Evolutionary conservation across 2,797 vertebrate species (phyloP), one percentile per base, ranked within the genome.

Genomic region (Gadopsis bispinosus): DNA sequence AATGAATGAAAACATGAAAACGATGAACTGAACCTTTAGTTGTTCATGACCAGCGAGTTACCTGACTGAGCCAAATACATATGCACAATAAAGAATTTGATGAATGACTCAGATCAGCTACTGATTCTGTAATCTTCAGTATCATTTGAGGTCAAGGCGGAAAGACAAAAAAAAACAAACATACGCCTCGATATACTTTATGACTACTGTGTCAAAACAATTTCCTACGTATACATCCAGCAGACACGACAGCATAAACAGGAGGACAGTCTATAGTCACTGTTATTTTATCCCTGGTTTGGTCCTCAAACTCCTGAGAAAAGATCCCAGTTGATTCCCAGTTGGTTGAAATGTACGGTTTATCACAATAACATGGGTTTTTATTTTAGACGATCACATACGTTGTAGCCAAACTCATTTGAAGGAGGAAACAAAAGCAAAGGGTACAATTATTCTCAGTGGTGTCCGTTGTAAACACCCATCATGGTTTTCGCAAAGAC

Each of bases 1-100:
- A 45, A 20, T 71, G 62, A 74, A 75, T 83, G 63, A 50, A 82
- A 81, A 37, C 10, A 66, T 39, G 4, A 45, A 71, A 73, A 20
- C 47, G 53, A 50, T 26, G 17, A 62, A 43, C 17, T 22, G 6
- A 56, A 35, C 62, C 37, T 35, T 14, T 1, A 50, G 29, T 41
- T 39, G 9, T 48, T 31, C 33, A 75, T 84, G 50, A 64, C 26
- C 26, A 26, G 26, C 26, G 26, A 26, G 26, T 53, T 48, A 33
- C 31, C 26, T 17, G 4, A 19, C 56, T 77, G 39, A 63, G 63
- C 48, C 16, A 59, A 51, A 69, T 80, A 33, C 51, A 64, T 55
- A 47, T 58, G 69, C 2, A 48, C 33, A 55, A 16, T 16, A 43
- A 56, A 45, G 17, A 29, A 19, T 6, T 3, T n/a, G 12, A 61